These are phyloP conservation scores for Molossus alvarezi DNA, from an alignment of 2,797 vertebrate species.

Conservation along the genomic window DNA sequence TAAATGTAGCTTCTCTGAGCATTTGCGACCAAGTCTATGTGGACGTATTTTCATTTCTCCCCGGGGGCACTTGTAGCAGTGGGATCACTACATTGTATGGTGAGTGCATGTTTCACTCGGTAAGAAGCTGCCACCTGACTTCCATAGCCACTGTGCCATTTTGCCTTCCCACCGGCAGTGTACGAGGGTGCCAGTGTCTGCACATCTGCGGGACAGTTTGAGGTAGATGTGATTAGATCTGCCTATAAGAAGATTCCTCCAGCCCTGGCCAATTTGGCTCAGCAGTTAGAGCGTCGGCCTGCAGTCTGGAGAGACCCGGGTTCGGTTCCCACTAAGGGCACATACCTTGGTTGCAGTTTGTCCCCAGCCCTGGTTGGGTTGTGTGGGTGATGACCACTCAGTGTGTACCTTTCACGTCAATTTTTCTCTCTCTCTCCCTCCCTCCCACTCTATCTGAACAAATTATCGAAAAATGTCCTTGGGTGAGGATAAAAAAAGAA, in stretches of 20 bases:
- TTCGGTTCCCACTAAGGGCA: too few species aligned
- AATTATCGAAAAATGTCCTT: too few species aligned
- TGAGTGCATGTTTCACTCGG: background rate
- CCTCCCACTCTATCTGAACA: too few species aligned
- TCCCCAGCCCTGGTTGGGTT: too few species aligned
- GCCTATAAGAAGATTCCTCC: background rate
- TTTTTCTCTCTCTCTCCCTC: too few species aligned
- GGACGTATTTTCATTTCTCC: background rate
- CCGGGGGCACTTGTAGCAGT: background rate
- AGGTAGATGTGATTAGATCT: background rate
- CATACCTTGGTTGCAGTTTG: too few species aligned
- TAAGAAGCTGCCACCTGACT: background rate
- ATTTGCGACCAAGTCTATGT: background rate
- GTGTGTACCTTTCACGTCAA: too few species aligned
- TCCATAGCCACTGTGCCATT: rapidly evolving
- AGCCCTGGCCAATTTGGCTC: too few species aligned
- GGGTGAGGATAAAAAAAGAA: too few species aligned
- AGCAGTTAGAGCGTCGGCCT: too few species aligned
- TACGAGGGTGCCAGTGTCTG: background rate
- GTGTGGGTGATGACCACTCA: too few species aligned
- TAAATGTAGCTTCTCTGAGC: background rate
- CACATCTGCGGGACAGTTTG: background rate
- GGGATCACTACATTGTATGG: rapidly evolving
- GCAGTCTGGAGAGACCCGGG: too few species aligned
- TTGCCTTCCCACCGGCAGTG: background rate